phyloP scores from a whole-genome alignment of 2,888 invertebrate genomes.

The Drosophila helvetica region DNA sequence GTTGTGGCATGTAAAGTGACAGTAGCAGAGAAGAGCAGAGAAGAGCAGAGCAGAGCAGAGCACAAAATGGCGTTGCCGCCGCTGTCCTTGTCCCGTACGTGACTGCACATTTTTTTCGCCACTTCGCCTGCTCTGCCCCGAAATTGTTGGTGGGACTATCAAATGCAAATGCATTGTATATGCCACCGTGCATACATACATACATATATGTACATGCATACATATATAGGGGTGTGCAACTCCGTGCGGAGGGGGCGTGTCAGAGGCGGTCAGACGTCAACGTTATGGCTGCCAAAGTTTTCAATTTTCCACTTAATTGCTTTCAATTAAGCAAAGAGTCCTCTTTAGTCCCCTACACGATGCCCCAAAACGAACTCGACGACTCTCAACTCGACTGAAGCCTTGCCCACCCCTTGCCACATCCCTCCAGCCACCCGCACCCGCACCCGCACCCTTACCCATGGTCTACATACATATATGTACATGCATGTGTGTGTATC shows the following conservation, averaged over 20 bases:
- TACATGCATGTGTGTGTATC: neutral
- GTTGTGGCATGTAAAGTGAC: constrained; percentile 79
- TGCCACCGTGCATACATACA: constrained; percentile 9
- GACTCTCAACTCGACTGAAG: constrained; percentile 34
- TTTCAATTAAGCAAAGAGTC: constrained; percentile 79
- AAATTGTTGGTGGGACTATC: constrained; percentile 67
- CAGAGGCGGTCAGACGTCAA: constrained; percentile 69
- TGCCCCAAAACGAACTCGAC: constrained; percentile 32
- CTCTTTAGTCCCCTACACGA: constrained; percentile 67
- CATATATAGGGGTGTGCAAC: constrained; percentile 5
- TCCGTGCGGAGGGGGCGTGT: constrained; percentile 22
- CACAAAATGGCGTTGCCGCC: constrained; percentile 71
- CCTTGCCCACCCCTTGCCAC: constrained; percentile 24
- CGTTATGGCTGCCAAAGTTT: constrained; percentile 79
- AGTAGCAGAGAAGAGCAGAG: constrained; percentile 57
- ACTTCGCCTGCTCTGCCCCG: constrained; percentile 50
- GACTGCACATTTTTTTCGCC: constrained; percentile 68
- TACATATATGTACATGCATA: no score
- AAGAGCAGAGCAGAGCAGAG: constrained; percentile 45
- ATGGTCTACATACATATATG: neutral
- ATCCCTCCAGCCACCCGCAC: neutral
- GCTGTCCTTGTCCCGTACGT: constrained; percentile 49
- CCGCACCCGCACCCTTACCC: neutral
- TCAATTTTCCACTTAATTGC: constrained; percentile 79
- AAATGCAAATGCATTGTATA: constrained; percentile 68